These are phyloP conservation scores for Nycticebus coucang DNA, from an alignment of 2,113 vertebrate genomes.

Conservation along the genomic window DNA sequence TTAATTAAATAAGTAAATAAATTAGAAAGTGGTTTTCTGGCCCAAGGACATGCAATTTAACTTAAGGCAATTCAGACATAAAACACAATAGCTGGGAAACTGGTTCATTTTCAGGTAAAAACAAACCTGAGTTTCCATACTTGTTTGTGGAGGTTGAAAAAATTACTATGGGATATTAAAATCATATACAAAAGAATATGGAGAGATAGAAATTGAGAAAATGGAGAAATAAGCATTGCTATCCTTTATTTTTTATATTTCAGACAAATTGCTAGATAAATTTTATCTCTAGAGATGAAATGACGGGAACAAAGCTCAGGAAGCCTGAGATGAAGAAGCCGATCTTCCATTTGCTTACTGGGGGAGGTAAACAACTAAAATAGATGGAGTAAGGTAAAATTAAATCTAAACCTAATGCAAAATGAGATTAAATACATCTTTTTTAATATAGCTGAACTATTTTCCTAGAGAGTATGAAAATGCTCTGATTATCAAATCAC, in stretches of 20 bases:
- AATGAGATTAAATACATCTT: background rate
- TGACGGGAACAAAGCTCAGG: background rate
- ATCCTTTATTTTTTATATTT: conserved; percentile 25
- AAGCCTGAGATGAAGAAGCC: background rate
- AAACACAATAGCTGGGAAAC: conserved; percentile 62
- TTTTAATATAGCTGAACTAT: background rate
- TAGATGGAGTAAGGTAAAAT: background rate
- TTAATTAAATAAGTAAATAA: background rate
- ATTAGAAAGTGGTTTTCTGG: background rate
- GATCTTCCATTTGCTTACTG: background rate
- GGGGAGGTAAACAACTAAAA: background rate
- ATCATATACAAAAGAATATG: background rate
- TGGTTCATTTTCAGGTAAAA: conserved; percentile 50
- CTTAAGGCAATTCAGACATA: conserved; percentile 57
- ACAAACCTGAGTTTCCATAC: conserved; percentile 29
- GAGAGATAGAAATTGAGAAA: background rate
- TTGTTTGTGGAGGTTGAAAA: conserved; percentile 19
- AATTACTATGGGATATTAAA: background rate
- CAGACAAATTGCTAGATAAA: background rate
- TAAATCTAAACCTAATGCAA: background rate
- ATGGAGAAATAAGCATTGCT: background rate
- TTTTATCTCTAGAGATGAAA: background rate
- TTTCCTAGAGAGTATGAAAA: background rate
- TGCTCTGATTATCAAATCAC: background rate
- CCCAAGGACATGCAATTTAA: conserved; percentile 68